Evolutionary conservation across 2,888 invertebrate species (phyloP).

Genomic region (Stenolophus ochropezus): DNA sequence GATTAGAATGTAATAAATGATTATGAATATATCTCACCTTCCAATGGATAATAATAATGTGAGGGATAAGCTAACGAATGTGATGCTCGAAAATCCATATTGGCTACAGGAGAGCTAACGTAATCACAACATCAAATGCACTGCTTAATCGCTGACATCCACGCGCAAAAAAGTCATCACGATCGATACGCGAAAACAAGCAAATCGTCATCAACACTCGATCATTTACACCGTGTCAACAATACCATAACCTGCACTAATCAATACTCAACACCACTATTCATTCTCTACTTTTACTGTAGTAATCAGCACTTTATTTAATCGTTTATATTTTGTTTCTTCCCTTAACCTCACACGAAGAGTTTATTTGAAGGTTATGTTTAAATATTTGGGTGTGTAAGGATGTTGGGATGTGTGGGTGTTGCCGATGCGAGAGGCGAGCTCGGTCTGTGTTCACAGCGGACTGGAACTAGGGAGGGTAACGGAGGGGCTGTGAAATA

Average conservation of each 20-base stretch:
- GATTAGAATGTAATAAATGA: background rate
- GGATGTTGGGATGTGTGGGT: background rate
- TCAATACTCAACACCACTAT: background rate
- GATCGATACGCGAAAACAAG: constrained; percentile 48
- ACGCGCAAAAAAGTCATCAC: constrained; percentile 47
- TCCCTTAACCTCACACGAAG: background rate
- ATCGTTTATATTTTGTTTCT: background rate
- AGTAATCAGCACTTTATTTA: background rate
- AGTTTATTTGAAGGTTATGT: constrained; percentile 13
- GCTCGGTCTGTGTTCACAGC: constrained; percentile 6
- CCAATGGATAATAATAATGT: constrained; percentile 65
- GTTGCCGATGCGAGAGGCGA: background rate
- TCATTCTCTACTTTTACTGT: background rate
- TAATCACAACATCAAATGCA: constrained; percentile 60
- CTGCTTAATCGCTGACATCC: constrained; percentile 39
- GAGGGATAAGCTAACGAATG: constrained; percentile 70
- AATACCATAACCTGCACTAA: background rate
- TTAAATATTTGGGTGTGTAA: constrained; percentile 14
- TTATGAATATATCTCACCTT: constrained; percentile 61
- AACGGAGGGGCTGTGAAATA: constrained; percentile 33
- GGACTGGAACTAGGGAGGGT: constrained; percentile 2
- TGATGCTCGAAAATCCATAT: constrained; percentile 71
- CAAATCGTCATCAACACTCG: constrained; percentile 35
- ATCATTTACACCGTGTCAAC: constrained; percentile 8
- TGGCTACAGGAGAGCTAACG: constrained; percentile 51